Conservation (phyloP, 2,113 vertebrate genomes). For the Pterophyllum scalare region DNA sequence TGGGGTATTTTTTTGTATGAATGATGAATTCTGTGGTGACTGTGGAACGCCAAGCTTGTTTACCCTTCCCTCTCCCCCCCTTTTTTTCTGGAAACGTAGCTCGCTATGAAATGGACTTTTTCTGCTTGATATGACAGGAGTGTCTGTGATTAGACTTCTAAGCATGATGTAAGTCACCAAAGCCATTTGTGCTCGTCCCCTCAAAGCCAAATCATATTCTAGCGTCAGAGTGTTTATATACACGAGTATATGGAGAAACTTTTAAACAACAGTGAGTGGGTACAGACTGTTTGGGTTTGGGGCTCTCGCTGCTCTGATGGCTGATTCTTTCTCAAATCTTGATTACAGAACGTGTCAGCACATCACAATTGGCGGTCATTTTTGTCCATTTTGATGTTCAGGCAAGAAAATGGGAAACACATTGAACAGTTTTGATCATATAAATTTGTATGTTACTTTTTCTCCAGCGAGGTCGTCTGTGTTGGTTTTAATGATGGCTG, state of each 20-base stretch:
- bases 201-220: slow-evolving; percentile 78
- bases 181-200: slow-evolving; percentile 72
- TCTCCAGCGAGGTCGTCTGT: slow-evolving; percentile 53
- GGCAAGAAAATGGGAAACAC: slow-evolving; percentile 75
- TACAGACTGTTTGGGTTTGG: slow-evolving; percentile 77
- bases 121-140: slow-evolving; percentile 78
- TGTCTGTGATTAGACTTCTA: slow-evolving; percentile 77
- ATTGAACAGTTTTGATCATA: slow-evolving; percentile 71
- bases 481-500: slow-evolving; percentile 66
- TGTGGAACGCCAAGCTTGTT: slow-evolving; percentile 75
- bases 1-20: slow-evolving; percentile 75
- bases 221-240: slow-evolving; percentile 78
- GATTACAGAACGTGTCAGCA: slow-evolving; percentile 79
- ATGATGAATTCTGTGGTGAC: slow-evolving; percentile 79
- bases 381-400: slow-evolving; percentile 79
- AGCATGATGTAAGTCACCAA: slow-evolving; percentile 79
- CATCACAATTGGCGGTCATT: slow-evolving; percentile 76
- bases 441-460: slow-evolving; percentile 63
- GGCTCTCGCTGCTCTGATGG: slow-evolving; percentile 71
- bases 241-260: slow-evolving; percentile 75
- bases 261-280: slow-evolving; percentile 77
- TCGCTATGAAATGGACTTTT: slow-evolving; percentile 74
- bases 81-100: slow-evolving; percentile 49
- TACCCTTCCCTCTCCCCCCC: slow-evolving; percentile 66
- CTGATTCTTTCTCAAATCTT: slow-evolving; percentile 74